These are phyloP conservation scores for Phorcus lineatus DNA, from an alignment of 2,888 invertebrate species.

Conservation along the genomic window DNA sequence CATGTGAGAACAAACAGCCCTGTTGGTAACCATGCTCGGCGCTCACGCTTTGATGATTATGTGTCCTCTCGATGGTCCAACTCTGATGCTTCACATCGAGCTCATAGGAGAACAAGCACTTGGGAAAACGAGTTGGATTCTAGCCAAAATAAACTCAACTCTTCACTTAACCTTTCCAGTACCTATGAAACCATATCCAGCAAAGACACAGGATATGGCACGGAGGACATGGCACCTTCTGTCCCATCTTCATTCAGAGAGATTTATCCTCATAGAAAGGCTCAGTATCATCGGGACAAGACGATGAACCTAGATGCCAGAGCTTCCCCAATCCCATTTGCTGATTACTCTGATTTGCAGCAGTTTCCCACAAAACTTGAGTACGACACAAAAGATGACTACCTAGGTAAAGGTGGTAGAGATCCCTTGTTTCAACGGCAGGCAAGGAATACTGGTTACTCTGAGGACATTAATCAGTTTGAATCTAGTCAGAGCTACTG, in stretches of 20 bases:
- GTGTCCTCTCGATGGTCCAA: neutral
- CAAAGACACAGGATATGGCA: neutral
- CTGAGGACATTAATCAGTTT: neutral
- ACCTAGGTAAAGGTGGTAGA: neutral
- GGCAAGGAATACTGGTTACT: neutral
- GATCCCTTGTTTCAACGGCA: slow-evolving; percentile 26
- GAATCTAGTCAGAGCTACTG: slow-evolving; percentile 4
- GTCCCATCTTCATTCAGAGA: slow-evolving; percentile 52
- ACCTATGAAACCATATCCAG: neutral
- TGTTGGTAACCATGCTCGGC: neutral
- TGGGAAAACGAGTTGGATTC: neutral
- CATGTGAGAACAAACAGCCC: neutral
- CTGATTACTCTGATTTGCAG: slow-evolving; percentile 37
- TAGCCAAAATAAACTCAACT: neutral
- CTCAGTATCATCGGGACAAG: slow-evolving; percentile 36
- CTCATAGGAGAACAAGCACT: slow-evolving; percentile 21
- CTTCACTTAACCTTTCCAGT: neutral
- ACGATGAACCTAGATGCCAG: neutral
- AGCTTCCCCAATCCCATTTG: neutral
- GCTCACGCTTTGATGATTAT: neutral
- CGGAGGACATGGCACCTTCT: slow-evolving; percentile 31
- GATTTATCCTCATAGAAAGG: slow-evolving; percentile 65
- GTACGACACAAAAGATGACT: neutral
- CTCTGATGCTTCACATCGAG: neutral
- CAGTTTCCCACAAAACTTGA: slow-evolving; percentile 35